Evolutionary conservation across 2,797 vertebrate genomes (phyloP), one percentile per base, ranked within the genome.

Genomic region (Hyperoplus lanceolatus): DNA sequence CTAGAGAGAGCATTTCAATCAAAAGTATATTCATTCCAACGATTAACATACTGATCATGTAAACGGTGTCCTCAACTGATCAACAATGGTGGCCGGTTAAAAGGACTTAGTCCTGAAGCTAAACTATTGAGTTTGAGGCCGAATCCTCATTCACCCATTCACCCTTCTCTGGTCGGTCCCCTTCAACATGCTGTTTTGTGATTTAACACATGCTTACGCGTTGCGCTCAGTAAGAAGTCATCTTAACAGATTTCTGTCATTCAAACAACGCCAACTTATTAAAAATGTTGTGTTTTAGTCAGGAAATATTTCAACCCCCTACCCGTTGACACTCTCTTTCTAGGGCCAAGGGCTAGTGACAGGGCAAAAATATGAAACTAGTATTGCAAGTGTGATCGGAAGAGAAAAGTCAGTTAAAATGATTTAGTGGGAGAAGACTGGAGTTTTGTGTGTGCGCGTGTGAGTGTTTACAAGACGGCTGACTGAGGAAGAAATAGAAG

Each of bases 381-480:
- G 14, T n/a, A 18, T 18, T 18, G 55, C 12, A n/a, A 55, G 11
- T 54, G 39, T 59, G 38, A 9, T 38, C 18, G 12, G 3, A 36
- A 46, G 1, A 58, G n/a, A 46, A 61, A 53, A 36, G 43, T 6
- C 46, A 1, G 43, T 70, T 70, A 13, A 38, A 38, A 63, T 49
- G 39, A 29, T 38, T 45, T 41, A 69, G 21, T 16, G 62, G 61
- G 51, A 63, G 50, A 36, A 51, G 36, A 38, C 63, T 43, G 36
- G 36, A 43, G 59, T 50, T 57, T 63, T 63, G 45, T 59, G 41
- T 73, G 61, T 67, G 21, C 66, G 60, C 49, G 38, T 43, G 59
- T 18, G n/a, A 59, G 64, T 74, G 56, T 80, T 63, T 67, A 70
- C 12, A 21, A 57, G 10, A 21, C 70, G 49, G 76, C 54, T 29